Percentiles rank a stretch among this genome's conserved stretches.
These are phyloP conservation scores for Halcyon leucocephala DNA, from an alignment of 2,797 vertebrate species.

Conservation along the genomic window DNA sequence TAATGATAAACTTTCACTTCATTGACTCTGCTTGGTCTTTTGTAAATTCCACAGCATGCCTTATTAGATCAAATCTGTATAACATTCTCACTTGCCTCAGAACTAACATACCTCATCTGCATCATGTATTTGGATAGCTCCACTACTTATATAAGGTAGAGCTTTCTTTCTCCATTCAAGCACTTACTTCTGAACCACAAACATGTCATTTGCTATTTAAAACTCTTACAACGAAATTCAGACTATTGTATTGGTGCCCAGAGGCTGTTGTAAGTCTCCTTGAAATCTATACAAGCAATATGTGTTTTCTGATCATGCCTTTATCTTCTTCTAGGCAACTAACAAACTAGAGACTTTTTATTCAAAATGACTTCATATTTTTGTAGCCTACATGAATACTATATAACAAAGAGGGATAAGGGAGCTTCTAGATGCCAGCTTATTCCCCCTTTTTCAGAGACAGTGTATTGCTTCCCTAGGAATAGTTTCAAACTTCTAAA, in stretches of 20 bases:
- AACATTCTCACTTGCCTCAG: neutral
- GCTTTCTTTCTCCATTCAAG: neutral
- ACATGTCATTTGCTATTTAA: neutral
- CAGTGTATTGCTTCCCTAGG: neutral
- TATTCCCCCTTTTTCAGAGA: neutral
- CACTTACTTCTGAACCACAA: neutral
- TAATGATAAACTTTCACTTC: neutral
- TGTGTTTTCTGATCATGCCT: neutral
- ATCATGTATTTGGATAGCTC: neutral
- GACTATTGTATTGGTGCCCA: neutral
- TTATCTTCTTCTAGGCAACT: neutral
- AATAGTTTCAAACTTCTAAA: neutral
- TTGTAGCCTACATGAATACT: neutral
- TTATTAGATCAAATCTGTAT: neutral
- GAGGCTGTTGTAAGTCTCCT: neutral
- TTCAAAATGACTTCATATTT: neutral
- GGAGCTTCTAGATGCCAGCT: neutral
- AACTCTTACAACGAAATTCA: neutral
- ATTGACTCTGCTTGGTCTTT: neutral
- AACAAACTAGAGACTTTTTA: neutral
- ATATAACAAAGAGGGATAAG: neutral
- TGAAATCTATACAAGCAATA: neutral
- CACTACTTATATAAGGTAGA: neutral
- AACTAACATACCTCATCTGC: rapidly evolving
- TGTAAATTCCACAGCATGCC: neutral